Conservation (phyloP, 1,140 invertebrate species). For the Bombus huntii region DNA sequence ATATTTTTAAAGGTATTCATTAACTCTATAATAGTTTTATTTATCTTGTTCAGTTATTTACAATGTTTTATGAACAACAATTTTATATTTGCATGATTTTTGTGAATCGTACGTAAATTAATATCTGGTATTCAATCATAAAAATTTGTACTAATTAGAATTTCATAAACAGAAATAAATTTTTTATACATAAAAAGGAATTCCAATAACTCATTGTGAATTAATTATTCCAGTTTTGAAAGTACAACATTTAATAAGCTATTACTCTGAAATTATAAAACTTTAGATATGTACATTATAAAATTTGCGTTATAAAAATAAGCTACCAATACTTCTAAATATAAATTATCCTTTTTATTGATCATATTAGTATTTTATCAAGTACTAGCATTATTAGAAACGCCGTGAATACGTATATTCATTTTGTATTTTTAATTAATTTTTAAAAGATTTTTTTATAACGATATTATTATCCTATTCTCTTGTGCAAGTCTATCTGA, state of each 20-base stretch:
- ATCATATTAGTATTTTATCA: neutral
- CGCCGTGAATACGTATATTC: neutral
- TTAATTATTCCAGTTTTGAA: neutral
- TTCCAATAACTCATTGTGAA: neutral
- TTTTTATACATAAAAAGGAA: neutral
- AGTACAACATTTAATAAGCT: neutral
- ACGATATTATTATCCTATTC: conserved; percentile 17
- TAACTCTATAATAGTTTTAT: neutral
- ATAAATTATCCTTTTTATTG: conserved; percentile 7
- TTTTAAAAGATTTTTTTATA: conserved; percentile 26
- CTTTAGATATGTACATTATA: neutral
- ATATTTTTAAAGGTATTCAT: neutral
- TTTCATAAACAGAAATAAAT: neutral
- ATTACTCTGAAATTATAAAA: neutral
- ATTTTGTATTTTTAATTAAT: neutral
- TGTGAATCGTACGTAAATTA: neutral
- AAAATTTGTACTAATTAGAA: neutral
- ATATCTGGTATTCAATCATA: neutral
- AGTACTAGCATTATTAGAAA: neutral
- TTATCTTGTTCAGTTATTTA: neutral
- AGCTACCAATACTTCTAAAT: neutral
- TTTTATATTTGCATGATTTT: neutral
- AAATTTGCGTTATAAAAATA: neutral
- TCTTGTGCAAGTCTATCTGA: conserved; percentile 4
- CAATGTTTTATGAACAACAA: neutral